Conservation (phyloP, 2,113 vertebrate species). For the Ibidorhyncha struthersii region DNA sequence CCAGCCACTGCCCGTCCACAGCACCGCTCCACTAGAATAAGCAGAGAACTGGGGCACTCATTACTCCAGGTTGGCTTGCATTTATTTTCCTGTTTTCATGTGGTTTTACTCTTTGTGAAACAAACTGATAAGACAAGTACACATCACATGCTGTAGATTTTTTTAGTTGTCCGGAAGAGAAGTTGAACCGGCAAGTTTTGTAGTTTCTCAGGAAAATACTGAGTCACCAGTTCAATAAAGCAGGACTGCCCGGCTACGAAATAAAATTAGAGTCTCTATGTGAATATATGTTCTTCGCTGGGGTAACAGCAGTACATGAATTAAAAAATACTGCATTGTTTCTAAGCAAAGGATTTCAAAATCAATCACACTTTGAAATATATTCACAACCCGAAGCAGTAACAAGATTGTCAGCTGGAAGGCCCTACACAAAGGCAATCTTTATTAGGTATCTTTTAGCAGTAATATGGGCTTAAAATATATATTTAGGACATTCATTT, state of each 20-base stretch:
- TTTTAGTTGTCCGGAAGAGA: neutral
- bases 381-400: neutral
- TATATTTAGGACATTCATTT: neutral
- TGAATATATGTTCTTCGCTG: neutral
- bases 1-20: neutral
- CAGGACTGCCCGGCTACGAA: neutral
- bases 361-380: neutral
- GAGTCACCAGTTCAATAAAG: neutral
- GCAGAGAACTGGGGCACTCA: neutral
- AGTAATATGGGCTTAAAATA: neutral
- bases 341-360: neutral
- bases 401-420: neutral
- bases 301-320: neutral
- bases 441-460: neutral
- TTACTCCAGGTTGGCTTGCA: neutral
- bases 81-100: neutral
- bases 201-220: neutral
- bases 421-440: neutral
- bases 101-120: neutral
- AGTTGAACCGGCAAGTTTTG: neutral
- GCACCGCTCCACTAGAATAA: fast-evolving
- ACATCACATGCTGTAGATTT: neutral
- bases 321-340: neutral
- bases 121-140: neutral
- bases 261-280: neutral